Base-by-base conservation (phyloP, 1,140 invertebrate genomes). In the Trichoplusia ni region DNA sequence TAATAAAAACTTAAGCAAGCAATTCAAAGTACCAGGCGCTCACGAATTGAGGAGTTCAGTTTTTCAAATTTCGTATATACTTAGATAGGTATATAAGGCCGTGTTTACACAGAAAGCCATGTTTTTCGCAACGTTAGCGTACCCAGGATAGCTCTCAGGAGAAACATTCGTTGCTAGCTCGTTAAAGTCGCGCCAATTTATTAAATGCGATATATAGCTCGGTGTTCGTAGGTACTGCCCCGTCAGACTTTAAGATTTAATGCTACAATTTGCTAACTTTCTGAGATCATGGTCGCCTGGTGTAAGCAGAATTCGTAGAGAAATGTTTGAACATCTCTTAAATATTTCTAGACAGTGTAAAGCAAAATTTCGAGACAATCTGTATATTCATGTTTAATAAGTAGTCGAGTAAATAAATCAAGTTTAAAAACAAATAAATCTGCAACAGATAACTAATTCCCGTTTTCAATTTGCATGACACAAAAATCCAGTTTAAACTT, bases 101-200 rank as follows among this genome's bases (percentile, higher is more conserved):
- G 40, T 56, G 35, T 40, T 56, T 56, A 56, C 51, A 56, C 33
- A 9, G 25, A 18, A 49, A 38, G 51, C 21, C 33, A 56, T 44
- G 38, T 58, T 58, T 58, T 58, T 58, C 54, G 54, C 54, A 42
- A 8, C 35, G 53, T 38, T 33, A 63, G 47, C 38, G 61, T 54
- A 29, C 13, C 35, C n/a, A 44, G 60, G 63, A 71, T 67, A 40
- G 44, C 69, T 59, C 73, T 71, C 73, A 14, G 11, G 73, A 72
- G 69, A 33, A 72, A 64, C 73, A 72, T 75, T 69, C 65, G 60
- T 67, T 59, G 46, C 31, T 6, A n/a, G 61, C 66, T 72, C 73
- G 73, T 72, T 75, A 72, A 67, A 60, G 54, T 56, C 51, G 35
- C 61, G 58, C 58, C 73, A 72, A 75, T 75, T 69, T 72, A 75